Conservation (phyloP, 2,888 invertebrate species). For the Nephrotoma appendiculata region DNA sequence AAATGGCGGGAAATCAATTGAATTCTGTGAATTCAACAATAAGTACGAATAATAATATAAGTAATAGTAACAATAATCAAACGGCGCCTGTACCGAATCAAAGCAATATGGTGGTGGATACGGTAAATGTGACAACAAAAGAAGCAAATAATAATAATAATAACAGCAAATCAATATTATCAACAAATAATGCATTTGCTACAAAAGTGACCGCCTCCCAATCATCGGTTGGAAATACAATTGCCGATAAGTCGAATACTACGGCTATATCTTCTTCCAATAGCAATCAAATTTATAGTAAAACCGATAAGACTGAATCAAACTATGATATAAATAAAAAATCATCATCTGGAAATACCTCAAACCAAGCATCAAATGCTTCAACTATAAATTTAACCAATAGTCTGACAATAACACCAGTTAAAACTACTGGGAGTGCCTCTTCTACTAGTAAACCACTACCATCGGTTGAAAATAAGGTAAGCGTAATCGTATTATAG, state of each 20-base stretch:
- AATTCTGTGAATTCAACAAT: not conserved
- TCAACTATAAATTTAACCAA: not conserved
- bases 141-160: not conserved
- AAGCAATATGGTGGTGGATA: not conserved
- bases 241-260: not conserved
- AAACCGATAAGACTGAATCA: slow-evolving; percentile 4
- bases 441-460: slow-evolving; percentile 5
- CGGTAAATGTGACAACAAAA: not conserved
- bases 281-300: not conserved
- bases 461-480: slow-evolving; percentile 7
- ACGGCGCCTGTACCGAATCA: not conserved
- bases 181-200: slow-evolving; percentile 7
- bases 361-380: not conserved
- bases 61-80: not conserved
- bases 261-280: not conserved
- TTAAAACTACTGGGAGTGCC: slow-evolving; percentile 2
- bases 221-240: not conserved
- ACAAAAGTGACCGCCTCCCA: not conserved
- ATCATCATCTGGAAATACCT: not conserved
- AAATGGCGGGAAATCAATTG: not conserved
- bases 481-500: not conserved
- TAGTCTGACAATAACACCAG: slow-evolving; percentile 8
- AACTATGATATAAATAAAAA: not conserved
- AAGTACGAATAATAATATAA: not conserved
- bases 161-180: slow-evolving; percentile 9